Base-by-base conservation (phyloP, 1,140 invertebrate genomes). In the Drosophila lini region DNA sequence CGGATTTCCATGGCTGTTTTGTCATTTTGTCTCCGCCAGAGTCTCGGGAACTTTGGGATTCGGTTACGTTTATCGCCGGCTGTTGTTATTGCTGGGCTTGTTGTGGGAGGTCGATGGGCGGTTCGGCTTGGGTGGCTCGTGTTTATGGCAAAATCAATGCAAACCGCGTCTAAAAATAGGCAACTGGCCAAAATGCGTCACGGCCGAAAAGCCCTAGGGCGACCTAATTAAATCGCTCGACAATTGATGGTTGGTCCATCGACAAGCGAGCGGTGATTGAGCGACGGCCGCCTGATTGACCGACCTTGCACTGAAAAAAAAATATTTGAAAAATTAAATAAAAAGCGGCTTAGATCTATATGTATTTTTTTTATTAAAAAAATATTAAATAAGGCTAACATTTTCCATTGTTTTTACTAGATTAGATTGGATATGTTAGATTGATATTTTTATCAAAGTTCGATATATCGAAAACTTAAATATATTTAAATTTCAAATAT, bases 111-210 rank as follows among this genome's bases (percentile, higher is more conserved):
- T 22, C 5, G 25, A 28, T 28, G 45, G 11, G 42, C n/a, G 34
- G 19, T 45, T 63, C 11, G 10, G 31, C 45, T 28, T 19, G 61
- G 50, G 34, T n/a, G 44, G 36, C 22, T 42, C 15, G 64, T 57
- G 48, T 68, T 70, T 71, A 69, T 71, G 68, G 68, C 68, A 70
- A 71, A 71, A 69, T 69, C 65, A 69, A 67, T 69, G 61, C 61
- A 44, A 44, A 65, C 31, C 61, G 19, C 45, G 61, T 67, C 65
- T 65, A 69, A 69, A 53, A 69, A 69, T 69, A 69, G 65, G 41
- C 61, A 69, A 53, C 61, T 58, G 68, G 42, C 61, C 68, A 70
- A 58, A 48, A 58, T 58, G 67, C 70, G 65, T 74, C 67, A 71
- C 44, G 67, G 55, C 45, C 38, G 19, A 67, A 52, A 52, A 31